Evolutionary conservation across 2,113 vertebrate genomes (phyloP).

Genomic region (Taxidea taxus): DNA sequence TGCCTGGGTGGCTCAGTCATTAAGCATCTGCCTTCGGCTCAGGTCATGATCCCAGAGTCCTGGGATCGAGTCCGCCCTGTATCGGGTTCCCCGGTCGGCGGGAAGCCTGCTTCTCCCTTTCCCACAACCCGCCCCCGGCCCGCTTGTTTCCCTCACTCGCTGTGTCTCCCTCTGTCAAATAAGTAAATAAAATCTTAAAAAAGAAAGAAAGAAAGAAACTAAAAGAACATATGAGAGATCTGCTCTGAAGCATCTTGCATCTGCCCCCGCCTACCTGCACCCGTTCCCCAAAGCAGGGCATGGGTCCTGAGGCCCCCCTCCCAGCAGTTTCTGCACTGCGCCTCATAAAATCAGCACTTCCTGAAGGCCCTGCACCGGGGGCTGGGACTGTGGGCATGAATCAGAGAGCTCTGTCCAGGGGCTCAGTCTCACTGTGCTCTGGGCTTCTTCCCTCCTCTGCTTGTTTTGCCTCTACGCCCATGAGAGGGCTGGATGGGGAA

Average conservation of each 20-base stretch:
- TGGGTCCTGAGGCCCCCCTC: rapidly evolving
- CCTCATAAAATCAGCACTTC: not conserved
- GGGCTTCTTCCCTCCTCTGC: not conserved
- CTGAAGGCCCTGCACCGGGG: not conserved
- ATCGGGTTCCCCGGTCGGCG: no score
- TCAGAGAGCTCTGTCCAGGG: not conserved
- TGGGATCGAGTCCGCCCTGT: no score
- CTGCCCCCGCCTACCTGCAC: not conserved
- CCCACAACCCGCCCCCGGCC: no score
- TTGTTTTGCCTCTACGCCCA: not conserved
- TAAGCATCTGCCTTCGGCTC: no score
- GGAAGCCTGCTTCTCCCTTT: no score
- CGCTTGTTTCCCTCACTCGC: no score
- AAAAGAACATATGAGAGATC: not conserved
- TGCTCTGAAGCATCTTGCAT: not conserved
- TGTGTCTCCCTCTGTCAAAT: no score
- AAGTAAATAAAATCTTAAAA: no score
- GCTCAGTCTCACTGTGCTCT: not conserved
- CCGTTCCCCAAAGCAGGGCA: not conserved
- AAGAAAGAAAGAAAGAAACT: not conserved
- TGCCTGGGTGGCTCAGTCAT: no score
- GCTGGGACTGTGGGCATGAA: not conserved
- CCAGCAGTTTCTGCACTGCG: not conserved
- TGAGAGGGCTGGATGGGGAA: rapidly evolving
- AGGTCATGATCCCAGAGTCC: no score